Percentiles rank a stretch among this genome's conserved stretches.
phyloP scores from a whole-genome alignment of 2,797 vertebrate genomes.

The Adrianichthys oophorus region DNA sequence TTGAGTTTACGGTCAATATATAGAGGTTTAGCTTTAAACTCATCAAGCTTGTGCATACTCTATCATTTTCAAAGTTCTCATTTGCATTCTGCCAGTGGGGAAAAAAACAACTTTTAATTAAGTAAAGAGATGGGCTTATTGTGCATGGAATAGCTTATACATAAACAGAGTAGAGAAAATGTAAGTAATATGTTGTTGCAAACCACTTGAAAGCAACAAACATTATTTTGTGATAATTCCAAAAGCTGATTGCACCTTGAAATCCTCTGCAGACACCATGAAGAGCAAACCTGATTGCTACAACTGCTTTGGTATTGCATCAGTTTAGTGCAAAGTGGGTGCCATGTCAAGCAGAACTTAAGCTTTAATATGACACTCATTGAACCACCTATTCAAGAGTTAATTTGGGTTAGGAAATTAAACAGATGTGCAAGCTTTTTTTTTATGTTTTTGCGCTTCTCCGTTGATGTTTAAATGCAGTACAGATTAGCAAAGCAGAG shows the following conservation, averaged over 20 bases:
- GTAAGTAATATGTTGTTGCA: constrained; percentile 13
- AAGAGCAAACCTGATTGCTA: constrained; percentile 56
- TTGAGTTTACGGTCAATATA: background rate
- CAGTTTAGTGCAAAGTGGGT: constrained; percentile 50
- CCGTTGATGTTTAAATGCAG: constrained; percentile 10
- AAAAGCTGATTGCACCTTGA: constrained; percentile 33
- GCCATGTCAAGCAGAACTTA: constrained; percentile 45
- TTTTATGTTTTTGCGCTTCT: constrained; percentile 13
- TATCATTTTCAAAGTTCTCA: background rate
- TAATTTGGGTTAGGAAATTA: constrained; percentile 25
- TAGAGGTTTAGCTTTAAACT: background rate
- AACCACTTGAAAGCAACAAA: constrained; percentile 7
- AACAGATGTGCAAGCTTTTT: constrained; percentile 13
- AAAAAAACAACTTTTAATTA: background rate
- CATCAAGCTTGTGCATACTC: background rate
- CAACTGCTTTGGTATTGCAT: constrained; percentile 65
- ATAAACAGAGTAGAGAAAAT: constrained; percentile 10
- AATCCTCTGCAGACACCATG: constrained; percentile 37
- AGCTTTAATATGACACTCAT: constrained; percentile 52
- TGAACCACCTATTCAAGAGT: constrained; percentile 32
- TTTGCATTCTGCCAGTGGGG: too few relatives aligned
- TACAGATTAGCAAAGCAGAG: constrained; percentile 2
- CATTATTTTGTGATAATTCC: constrained; percentile 16
- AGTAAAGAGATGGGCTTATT: background rate
- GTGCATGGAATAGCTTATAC: constrained; percentile 1